These are phyloP conservation scores for Noctua janthina DNA, from an alignment of 2,888 invertebrate genomes.

Conservation along the genomic window DNA sequence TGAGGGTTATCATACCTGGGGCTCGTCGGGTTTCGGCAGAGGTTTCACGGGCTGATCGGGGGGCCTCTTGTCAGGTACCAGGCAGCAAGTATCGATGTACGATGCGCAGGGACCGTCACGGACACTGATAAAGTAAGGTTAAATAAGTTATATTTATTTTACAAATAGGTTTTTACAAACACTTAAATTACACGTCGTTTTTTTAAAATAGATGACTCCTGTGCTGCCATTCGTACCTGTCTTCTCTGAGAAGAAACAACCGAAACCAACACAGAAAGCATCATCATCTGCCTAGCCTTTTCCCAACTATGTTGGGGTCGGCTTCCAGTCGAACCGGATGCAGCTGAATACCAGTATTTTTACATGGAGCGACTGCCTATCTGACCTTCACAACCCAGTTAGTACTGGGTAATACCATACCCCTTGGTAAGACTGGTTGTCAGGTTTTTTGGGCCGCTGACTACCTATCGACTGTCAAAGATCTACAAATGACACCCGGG, in stretches of 20 bases:
- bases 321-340: too few species aligned
- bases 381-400: too few species aligned
- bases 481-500: too few species aligned
- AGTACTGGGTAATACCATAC: too few species aligned
- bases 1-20: slow-evolving; percentile 55
- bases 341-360: too few species aligned
- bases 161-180: not conserved
- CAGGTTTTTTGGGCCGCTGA: too few species aligned
- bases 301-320: too few species aligned
- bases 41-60: slow-evolving; percentile 79
- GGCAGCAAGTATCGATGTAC: slow-evolving; percentile 83
- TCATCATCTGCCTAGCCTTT: too few species aligned
- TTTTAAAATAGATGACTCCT: not conserved
- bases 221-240: not conserved
- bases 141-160: not conserved
- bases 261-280: not conserved
- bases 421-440: too few species aligned
- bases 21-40: slow-evolving; percentile 69
- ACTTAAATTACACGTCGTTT: not conserved
- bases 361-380: too few species aligned
- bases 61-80: slow-evolving; percentile 71
- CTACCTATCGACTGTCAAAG: too few species aligned
- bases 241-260: not conserved
- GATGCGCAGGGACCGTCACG: slow-evolving; percentile 79
- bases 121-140: slow-evolving; percentile 69